A percentile compares a stretch with the other conserved stretches of the same genome.
These are phyloP conservation scores for Oscheius sp. DNA, from an alignment of 2,888 invertebrate species.

Conservation along the genomic window DNA sequence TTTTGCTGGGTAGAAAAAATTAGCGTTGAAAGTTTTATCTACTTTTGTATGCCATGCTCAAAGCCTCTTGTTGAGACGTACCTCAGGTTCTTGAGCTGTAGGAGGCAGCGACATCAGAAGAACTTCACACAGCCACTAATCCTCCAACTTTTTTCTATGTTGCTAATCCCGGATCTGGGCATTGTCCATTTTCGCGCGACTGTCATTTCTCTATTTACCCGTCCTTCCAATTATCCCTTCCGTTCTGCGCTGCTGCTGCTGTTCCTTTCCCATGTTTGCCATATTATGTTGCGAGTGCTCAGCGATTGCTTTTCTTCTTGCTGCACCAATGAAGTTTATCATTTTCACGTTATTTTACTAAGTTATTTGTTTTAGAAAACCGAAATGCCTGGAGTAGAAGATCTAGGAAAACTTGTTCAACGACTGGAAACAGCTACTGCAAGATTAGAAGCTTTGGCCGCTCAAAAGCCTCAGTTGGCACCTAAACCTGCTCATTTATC, in stretches of 20 bases:
- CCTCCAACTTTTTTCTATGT: not conserved
- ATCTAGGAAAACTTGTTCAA: conserved; percentile 35
- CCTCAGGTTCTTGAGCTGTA: too few species aligned
- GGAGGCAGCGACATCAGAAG: too few species aligned
- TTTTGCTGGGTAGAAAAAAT: too few species aligned
- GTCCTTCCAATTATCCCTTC: conserved; percentile 28
- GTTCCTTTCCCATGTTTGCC: conserved; percentile 13
- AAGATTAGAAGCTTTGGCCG: conserved; percentile 61
- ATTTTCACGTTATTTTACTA: not conserved
- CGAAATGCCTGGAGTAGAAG: conserved; percentile 19
- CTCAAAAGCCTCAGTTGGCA: conserved; percentile 65
- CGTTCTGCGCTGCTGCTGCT: conserved; percentile 1
- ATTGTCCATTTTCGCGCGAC: conserved; percentile 6
- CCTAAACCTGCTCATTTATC: conserved; percentile 63
- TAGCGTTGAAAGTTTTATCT: too few species aligned
- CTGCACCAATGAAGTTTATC: not conserved
- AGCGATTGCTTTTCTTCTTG: conserved; percentile 22
- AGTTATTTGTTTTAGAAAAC: conserved; percentile 1
- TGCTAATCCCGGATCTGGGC: not conserved
- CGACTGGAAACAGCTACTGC: conserved; percentile 52
- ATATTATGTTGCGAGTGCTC: conserved; percentile 29
- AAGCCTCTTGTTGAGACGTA: too few species aligned
- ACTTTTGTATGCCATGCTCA: too few species aligned
- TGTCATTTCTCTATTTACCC: conserved; percentile 20
- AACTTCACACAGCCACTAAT: too few species aligned